Evolutionary conservation across 2,797 vertebrate genomes (phyloP), one percentile per base, ranked within the genome.

Genomic region (Bufotes viridis): DNA sequence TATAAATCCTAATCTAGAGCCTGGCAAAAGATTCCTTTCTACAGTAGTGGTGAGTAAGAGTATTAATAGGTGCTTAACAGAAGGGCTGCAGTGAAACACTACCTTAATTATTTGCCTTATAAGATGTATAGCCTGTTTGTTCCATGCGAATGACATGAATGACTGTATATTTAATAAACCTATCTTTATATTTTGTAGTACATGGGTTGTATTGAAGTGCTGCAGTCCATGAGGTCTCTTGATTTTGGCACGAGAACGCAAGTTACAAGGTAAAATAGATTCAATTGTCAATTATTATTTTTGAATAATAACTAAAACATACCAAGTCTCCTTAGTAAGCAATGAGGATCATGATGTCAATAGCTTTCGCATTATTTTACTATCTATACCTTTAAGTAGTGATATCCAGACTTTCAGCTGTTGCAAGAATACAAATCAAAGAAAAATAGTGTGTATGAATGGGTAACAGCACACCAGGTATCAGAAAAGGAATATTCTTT

Each of bases 161-260:
- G 17, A 9, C 20, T 51, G 17, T 63, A 49, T 42, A 49, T 9
- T 67, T 13, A 20, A 3, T 26, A 2, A 84, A 14, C 26, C 22
- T 86, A 8, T 49, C 89, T 80, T 90, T 83, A 90, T 67, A 88
- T 92, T 88, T 92, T 91, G 26, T 24, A 99, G 98, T 99, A 98
- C 93, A 96, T 99, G 95, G 97, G 97, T 89, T 97, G 96, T 84
- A 95, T 99, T 90, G 97, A 98, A 92, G 97, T 99, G 91, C 94
- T 96, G 90, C 96, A 97, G 91, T 98, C 98, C 81, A 98, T 99
- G 98, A 97, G 97, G 91, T 96, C 96, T 81, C 94, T 99, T 90
- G 96, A 97, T 94, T 98, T 98, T 90, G 94, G 96, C 51, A 97
- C 94, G 0, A 96, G 98, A 94, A 98, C 97, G 3, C 97, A 97